Evolutionary conservation across 2,797 vertebrate genomes (phyloP).

Genomic region (Otolemur crassicaudatus): DNA sequence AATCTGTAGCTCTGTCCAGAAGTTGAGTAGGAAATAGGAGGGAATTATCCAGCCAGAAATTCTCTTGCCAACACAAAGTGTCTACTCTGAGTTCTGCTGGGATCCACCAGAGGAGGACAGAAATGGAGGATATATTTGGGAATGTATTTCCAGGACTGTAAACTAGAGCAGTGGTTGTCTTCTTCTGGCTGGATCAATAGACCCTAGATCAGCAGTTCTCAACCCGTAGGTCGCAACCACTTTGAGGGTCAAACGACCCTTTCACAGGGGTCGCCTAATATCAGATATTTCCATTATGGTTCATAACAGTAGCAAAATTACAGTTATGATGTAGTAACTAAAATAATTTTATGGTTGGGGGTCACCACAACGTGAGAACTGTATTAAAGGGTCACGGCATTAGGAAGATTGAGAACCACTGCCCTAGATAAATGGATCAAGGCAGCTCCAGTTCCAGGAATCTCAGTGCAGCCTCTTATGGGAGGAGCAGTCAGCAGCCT

Average conservation of each 20-base stretch:
- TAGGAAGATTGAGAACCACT: no score
- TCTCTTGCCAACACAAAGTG: not conserved
- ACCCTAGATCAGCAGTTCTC: not conserved
- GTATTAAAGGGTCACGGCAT: no score
- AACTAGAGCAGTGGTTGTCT: not conserved
- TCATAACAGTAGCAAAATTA: no score
- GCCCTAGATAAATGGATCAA: rapidly evolving
- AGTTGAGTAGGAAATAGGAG: rapidly evolving
- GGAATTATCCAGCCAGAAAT: not conserved
- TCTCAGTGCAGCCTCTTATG: not conserved
- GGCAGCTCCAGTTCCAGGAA: not conserved
- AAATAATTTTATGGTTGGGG: no score
- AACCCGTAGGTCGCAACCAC: no score
- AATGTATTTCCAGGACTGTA: not conserved
- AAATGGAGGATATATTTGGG: not conserved
- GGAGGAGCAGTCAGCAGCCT: not conserved
- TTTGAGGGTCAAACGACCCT: no score
- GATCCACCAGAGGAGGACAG: not conserved
- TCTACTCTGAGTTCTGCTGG: not conserved
- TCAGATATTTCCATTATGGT: no score
- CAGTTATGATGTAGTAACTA: no score
- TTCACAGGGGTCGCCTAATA: no score
- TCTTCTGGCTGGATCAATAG: not conserved
- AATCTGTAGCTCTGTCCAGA: not conserved
- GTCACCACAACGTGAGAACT: no score